These are phyloP conservation scores for Julus scanicus DNA, from an alignment of 2,888 invertebrate genomes.

Conservation along the genomic window DNA sequence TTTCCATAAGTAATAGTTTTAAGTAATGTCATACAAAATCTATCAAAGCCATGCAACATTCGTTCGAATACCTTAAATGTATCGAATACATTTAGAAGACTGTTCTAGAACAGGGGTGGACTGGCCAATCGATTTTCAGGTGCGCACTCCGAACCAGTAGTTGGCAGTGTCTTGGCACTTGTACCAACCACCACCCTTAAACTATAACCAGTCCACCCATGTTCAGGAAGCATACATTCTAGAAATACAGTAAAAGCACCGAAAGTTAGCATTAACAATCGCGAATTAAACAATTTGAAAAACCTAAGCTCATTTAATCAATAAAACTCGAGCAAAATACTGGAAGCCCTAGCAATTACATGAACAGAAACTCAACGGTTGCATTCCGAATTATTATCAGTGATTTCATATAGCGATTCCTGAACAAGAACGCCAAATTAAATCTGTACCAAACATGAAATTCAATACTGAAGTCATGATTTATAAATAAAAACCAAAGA, in stretches of 20 bases:
- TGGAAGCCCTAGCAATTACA: not conserved
- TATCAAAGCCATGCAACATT: not conserved
- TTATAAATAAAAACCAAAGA: not conserved
- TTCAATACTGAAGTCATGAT: not conserved
- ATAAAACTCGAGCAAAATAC: not conserved
- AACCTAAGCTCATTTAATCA: not conserved
- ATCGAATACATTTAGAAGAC: not conserved
- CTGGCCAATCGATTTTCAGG: no score
- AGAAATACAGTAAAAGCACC: not conserved
- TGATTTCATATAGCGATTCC: not conserved
- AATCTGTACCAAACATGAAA: not conserved
- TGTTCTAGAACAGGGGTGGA: no score
- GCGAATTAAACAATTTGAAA: not conserved
- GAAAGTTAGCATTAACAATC: not conserved
- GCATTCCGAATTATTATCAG: not conserved
- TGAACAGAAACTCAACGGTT: not conserved
- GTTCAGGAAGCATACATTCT: not conserved
- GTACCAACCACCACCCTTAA: no score
- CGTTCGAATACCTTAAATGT: not conserved
- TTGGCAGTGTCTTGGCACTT: no score
- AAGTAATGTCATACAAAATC: not conserved
- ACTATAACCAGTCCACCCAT: no score
- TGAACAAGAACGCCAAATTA: not conserved
- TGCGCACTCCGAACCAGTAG: no score
- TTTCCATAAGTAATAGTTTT: slow-evolving; percentile 16